Evolutionary conservation across 2,888 invertebrate genomes (phyloP).

Genomic region (Lampropteryx suffumata): DNA sequence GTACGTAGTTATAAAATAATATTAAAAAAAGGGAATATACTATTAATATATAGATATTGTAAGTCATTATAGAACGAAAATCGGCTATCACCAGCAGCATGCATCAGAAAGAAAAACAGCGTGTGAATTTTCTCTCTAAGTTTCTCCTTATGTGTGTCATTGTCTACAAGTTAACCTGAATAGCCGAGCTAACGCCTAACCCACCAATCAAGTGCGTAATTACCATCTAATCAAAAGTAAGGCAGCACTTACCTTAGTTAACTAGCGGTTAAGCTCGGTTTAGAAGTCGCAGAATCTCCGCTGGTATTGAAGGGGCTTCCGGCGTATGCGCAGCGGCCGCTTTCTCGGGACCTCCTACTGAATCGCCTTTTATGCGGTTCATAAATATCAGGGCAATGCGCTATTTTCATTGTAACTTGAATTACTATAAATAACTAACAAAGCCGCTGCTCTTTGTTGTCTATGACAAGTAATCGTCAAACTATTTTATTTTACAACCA

Average conservation of each 20-base stretch:
- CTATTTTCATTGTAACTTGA: slow-evolving; percentile 14
- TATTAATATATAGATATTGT: slow-evolving; percentile 2
- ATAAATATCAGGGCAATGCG: slow-evolving; percentile 13
- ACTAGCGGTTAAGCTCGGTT: slow-evolving; percentile 17
- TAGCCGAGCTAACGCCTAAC: slow-evolving; percentile 46
- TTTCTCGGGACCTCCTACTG: slow-evolving; percentile 52
- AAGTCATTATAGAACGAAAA: not conserved
- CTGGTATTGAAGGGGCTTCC: slow-evolving; percentile 48
- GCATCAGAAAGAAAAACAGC: slow-evolving; percentile 2
- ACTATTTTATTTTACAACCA: not conserved
- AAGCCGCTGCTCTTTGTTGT: slow-evolving; percentile 6
- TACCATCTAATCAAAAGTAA: slow-evolving; percentile 56
- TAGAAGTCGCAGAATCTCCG: slow-evolving; percentile 49
- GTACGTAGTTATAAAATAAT: too few relatives aligned
- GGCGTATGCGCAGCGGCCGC: slow-evolving; percentile 41
- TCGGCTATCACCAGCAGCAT: not conserved
- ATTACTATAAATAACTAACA: slow-evolving; percentile 6
- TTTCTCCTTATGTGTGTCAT: slow-evolving; percentile 33
- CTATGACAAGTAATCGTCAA: not conserved
- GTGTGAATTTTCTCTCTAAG: slow-evolving; percentile 25
- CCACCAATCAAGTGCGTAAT: slow-evolving; percentile 53
- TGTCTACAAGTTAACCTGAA: slow-evolving; percentile 44
- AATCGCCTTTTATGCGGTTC: slow-evolving; percentile 44
- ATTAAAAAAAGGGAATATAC: not conserved
- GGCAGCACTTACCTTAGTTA: slow-evolving; percentile 52